Evolutionary conservation across 2,113 vertebrate species (phyloP).

Genomic region (Eclectus roratus): DNA sequence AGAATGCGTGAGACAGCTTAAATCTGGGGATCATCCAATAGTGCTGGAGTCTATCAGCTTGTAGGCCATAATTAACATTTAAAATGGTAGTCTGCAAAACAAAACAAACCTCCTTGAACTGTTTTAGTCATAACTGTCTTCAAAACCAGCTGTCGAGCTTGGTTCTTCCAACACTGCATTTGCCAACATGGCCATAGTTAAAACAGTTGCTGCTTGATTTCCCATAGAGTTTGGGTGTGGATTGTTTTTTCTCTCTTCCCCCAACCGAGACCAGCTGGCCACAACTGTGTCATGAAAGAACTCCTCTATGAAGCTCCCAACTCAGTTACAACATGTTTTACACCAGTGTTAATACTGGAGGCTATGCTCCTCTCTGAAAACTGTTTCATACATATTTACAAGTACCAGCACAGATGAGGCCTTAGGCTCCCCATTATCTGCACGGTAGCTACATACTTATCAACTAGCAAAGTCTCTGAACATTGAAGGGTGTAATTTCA

Average conservation of each 20-base stretch:
- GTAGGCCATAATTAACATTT: not conserved
- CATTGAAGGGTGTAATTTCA: not conserved
- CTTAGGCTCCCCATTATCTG: not conserved
- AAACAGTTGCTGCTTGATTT: not conserved
- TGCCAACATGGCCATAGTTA: not conserved
- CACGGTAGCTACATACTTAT: not conserved
- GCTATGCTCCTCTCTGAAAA: not conserved
- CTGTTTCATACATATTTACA: not conserved
- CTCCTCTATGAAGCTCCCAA: not conserved
- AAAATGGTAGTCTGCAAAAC: not conserved
- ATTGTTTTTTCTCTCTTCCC: not conserved
- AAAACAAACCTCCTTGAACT: not conserved
- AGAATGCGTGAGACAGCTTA: not conserved
- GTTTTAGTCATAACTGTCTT: not conserved
- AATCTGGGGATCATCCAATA: not conserved
- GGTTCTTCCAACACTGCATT: not conserved
- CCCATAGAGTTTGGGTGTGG: not conserved
- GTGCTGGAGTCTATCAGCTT: not conserved
- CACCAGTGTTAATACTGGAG: not conserved
- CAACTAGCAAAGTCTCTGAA: not conserved
- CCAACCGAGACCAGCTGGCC: rapidly evolving
- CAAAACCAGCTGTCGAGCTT: not conserved
- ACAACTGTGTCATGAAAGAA: not conserved
- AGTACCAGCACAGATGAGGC: not conserved
- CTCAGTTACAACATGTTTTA: not conserved